Evolutionary conservation across 2,797 vertebrate species (phyloP).

Genomic region (Gambusia yucatana): DNA sequence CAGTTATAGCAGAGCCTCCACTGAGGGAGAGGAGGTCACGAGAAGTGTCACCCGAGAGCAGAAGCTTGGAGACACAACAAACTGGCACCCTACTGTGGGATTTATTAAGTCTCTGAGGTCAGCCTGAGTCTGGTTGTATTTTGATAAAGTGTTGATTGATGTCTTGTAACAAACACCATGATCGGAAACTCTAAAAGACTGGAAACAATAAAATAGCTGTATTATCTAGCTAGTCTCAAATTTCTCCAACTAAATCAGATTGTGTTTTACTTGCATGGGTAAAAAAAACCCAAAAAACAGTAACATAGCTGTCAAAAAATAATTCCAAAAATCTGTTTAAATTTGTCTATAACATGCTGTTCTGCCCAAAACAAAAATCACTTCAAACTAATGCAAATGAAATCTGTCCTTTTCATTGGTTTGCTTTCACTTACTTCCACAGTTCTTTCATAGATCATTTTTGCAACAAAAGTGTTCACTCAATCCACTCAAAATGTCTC

Average conservation of each 20-base stretch:
- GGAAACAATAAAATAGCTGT: not conserved
- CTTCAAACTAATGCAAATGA: not conserved
- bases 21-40: not conserved
- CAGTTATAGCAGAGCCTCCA: not conserved
- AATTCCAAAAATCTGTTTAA: not conserved
- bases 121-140: not conserved
- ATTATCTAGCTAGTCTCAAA: not conserved
- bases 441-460: not conserved
- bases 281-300: not conserved
- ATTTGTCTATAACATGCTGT: not conserved
- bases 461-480: not conserved
- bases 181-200: not conserved
- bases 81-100: not conserved
- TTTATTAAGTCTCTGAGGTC: not conserved
- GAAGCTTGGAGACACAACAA: not conserved
- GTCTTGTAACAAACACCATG: not conserved
- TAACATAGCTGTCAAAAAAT: not conserved
- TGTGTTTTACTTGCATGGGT: not conserved
- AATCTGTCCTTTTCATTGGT: not conserved
- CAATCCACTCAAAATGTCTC: not conserved
- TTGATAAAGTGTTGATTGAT: not conserved
- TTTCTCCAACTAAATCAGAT: not conserved
- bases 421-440: not conserved
- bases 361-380: not conserved
- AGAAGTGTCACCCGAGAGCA: not conserved